Conservation (phyloP, 2,113 vertebrate species). For the Gasterosteus nipponicus region DNA sequence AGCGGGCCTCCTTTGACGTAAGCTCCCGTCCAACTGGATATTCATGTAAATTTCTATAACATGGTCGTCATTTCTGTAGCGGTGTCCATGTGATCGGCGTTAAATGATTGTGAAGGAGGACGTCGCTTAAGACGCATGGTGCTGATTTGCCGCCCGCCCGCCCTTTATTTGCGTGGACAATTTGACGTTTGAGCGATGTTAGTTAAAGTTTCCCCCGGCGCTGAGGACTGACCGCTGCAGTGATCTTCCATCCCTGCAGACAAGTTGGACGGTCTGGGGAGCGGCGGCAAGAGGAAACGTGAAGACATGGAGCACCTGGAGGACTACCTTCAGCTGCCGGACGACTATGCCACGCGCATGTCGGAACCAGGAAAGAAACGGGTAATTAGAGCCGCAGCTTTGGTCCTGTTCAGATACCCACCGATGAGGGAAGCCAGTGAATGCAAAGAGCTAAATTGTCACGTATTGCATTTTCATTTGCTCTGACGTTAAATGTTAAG, state of each 20-base stretch:
- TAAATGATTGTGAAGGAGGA: not conserved
- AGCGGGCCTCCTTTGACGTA: not conserved
- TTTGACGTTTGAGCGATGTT: not conserved
- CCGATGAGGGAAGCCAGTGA: not conserved
- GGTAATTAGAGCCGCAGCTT: conserved; percentile 74
- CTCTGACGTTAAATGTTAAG: not conserved
- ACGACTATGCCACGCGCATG: conserved; percentile 95
- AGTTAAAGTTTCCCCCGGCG: not conserved
- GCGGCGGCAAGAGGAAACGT: conserved; percentile 92
- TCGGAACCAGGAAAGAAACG: conserved; percentile 97
- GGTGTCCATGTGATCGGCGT: not conserved
- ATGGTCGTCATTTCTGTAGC: not conserved
- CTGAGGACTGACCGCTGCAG: conserved; percentile 53
- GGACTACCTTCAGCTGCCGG: conserved; percentile 97
- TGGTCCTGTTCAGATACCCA: not conserved
- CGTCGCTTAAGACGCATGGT: not conserved
- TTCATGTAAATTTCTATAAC: not conserved
- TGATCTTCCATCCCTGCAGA: conserved; percentile 86
- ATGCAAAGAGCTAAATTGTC: not conserved
- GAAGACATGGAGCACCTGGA: conserved; percentile 91
- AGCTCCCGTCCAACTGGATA: not conserved
- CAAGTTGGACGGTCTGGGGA: conserved; percentile 94
- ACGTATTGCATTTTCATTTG: not conserved
- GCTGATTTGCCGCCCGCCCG: not conserved
- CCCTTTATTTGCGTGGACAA: not conserved